Evolutionary conservation across 2,888 invertebrate species (phyloP), one percentile per base, ranked within the genome.

Genomic region (Papilio protenor): DNA sequence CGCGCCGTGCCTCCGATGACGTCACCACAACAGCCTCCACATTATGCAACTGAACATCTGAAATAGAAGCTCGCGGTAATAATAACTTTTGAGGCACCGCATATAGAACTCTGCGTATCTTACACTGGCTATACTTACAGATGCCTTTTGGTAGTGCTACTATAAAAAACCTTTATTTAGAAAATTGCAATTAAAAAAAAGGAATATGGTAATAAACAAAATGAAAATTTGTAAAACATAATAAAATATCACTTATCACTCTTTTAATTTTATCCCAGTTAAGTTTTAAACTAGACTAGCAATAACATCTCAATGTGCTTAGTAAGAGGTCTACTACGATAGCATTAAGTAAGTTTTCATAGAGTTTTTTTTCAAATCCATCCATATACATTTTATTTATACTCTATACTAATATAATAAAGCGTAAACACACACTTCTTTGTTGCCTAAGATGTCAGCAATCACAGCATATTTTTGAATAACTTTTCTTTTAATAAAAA

Each of bases 1-100:
- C 93, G 93, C 90, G 89, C 90, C 87, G 92, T 90, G 87, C 91
- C 93, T 92, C 86, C 86, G 83, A 84, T 91, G 92, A 94, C 93
- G 94, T 94, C 93, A 94, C 88, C 80, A 82, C 87, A 79, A 79
- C 81, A 87, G 87, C 89, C 89, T 88, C 87, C 81, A 80, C 83
- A 88, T 92, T 91, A 93, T 93, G 92, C 91, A 92, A 91, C 85
- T 84, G 82, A 82, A 85, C 86, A 87, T 89, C 87, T 85, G 83
- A 87, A 88, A 90, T 89, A 89, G 86, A 87, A 85, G 81, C 82
- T 78, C 84, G 75, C 82, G 85, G 83, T 90, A 88, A 88, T 89
- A 89, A 89, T 90, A 90, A 88, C 87, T 88, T 89, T 81, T 79
- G 79, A 74, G 77, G 77, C 75, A 64, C 21, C 57, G 40, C 79